phyloP scores from a whole-genome alignment of 2,113 vertebrate genomes.

The Bujurquina vittata region DNA sequence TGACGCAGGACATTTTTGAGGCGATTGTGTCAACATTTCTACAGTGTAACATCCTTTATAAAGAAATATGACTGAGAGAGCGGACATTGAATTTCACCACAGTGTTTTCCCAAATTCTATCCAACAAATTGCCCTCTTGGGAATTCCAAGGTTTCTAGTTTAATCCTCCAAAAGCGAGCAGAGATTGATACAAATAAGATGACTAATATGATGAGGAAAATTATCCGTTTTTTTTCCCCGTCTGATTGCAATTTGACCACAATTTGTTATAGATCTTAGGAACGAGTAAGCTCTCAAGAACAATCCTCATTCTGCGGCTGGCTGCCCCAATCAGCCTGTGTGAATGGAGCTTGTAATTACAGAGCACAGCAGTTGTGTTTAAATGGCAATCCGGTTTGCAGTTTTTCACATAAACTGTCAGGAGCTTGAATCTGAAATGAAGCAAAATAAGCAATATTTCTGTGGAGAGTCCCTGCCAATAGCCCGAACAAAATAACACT shows the following conservation, averaged over 20 bases:
- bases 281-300: constrained; percentile 36
- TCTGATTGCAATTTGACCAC: constrained; percentile 60
- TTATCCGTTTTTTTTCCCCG: not conserved
- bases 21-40: constrained; percentile 74
- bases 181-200: constrained; percentile 50
- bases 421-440: constrained; percentile 75
- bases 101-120: constrained; percentile 67
- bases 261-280: constrained; percentile 52
- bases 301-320: constrained; percentile 57
- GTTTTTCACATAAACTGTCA: constrained; percentile 81
- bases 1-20: constrained; percentile 78
- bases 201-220: constrained; percentile 50
- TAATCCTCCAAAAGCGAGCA: constrained; percentile 17
- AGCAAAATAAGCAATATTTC: constrained; percentile 82
- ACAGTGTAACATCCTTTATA: constrained; percentile 61
- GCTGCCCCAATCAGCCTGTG: constrained; percentile 52
- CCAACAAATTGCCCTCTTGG: constrained; percentile 64
- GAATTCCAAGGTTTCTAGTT: constrained; percentile 66
- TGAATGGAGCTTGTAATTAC: constrained; percentile 72
- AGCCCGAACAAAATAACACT: constrained; percentile 77
- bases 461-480: constrained; percentile 72
- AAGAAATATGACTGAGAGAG: constrained; percentile 61
- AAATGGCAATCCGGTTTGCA: constrained; percentile 72
- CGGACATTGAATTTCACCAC: constrained; percentile 61
- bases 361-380: constrained; percentile 67